Evolutionary conservation across 2,888 invertebrate genomes (phyloP), one percentile per base, ranked within the genome.

Genomic region (Netelia inedita): DNA sequence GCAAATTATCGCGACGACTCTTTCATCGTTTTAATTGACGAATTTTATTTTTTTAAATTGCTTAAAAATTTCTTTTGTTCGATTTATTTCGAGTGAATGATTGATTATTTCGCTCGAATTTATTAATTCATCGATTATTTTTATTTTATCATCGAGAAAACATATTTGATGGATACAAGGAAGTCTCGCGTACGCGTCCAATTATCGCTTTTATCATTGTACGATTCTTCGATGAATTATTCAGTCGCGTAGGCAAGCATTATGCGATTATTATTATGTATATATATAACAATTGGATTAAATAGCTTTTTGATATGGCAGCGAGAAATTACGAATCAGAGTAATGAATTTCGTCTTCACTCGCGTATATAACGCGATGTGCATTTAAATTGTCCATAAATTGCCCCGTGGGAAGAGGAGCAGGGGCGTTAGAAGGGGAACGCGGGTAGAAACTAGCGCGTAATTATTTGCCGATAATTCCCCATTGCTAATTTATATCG

Each of bases 381-480:
- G 53, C 53, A 69, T 79, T 73, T 73, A 50, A 72, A 73, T 72
- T 57, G 55, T 46, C 72, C 35, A 43, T 79, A 66, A 79, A 79
- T 73, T 53, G 28, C 61, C 35, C 35, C 50, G 19, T 11, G 11
- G 50, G 78, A 76, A 19, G 35, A 35, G 35, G 35, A 6, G 35
- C 6, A 35, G 5, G 35, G 35, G 35, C 35, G 35, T 35, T 35
- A 35, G 35, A 35, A 1, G 5, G 35, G 16, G 9, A 0, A n/a
- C 2, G 14, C 19, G n/a, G 19, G 50, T 2, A 53, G 66, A 68
- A 72, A 72, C 82, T 61, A 72, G 21, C 21, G 50, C 55, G 61
- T 79, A 83, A 79, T 79, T 73, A 79, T 74, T 73, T 66, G 55
- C 59, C 55, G 73, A 66, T 69, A 73, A 79, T 83, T 73, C 50